Conservation (phyloP, 2,113 vertebrate genomes). For the Okapia johnstoni region DNA sequence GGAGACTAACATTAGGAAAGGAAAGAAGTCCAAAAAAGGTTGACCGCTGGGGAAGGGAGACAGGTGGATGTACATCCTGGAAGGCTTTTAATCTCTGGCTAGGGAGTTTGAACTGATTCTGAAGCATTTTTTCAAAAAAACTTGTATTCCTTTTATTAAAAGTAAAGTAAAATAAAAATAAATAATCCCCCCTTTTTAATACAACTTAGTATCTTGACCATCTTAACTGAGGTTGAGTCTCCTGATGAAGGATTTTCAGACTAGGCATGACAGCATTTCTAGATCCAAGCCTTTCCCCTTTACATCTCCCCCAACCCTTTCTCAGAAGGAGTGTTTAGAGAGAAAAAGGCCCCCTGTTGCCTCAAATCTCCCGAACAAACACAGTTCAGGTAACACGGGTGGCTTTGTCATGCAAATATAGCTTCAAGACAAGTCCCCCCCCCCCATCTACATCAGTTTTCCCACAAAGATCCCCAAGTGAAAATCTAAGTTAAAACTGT, state of each 20-base stretch:
- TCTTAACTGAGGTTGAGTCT: not conserved
- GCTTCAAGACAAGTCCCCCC: not conserved
- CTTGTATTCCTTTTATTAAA: not conserved
- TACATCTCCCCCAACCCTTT: not conserved
- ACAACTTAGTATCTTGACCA: not conserved
- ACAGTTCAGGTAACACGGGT: not conserved
- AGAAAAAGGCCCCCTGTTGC: not conserved
- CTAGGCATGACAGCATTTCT: not conserved
- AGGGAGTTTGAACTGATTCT: not conserved
- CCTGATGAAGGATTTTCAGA: not conserved
- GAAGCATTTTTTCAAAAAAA: not conserved
- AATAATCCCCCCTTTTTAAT: not conserved
- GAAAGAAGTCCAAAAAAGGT: not conserved
- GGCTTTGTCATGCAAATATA: not conserved
- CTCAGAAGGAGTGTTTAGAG: not conserved
- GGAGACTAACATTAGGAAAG: not conserved
- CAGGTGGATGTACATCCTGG: rapidly evolving
- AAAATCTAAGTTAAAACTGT: not conserved
- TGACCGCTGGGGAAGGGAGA: not conserved
- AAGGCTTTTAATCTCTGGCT: rapidly evolving
- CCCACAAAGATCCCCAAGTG: not conserved
- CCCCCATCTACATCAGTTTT: not conserved
- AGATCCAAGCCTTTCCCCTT: not conserved
- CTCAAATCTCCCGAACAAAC: not conserved
- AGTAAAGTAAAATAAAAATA: not conserved